phyloP scores from a whole-genome alignment of 1,140 invertebrate species.

The Agrilus planipennis region DNA sequence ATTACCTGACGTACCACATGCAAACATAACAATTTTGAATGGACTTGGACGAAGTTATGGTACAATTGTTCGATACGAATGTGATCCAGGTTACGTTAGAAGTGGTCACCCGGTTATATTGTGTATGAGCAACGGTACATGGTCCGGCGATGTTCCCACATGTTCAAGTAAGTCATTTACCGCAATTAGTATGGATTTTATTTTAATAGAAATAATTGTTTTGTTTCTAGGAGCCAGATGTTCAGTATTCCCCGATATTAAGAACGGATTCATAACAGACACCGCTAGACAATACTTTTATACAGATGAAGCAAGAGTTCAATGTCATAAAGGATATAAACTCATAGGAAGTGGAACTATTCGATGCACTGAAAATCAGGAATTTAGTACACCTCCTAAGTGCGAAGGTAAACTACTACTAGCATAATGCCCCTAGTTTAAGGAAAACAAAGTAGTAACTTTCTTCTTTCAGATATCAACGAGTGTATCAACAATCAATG shows the following conservation, averaged over 20 bases:
- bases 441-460: slow-evolving; percentile 5
- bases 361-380: slow-evolving; percentile 73
- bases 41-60: slow-evolving; percentile 90
- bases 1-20: slow-evolving; percentile 74
- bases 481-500: slow-evolving; percentile 84
- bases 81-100: slow-evolving; percentile 83
- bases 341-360: slow-evolving; percentile 77
- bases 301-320: slow-evolving; percentile 83
- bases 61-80: slow-evolving; percentile 89
- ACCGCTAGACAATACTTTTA: slow-evolving; percentile 62
- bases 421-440: slow-evolving; percentile 5
- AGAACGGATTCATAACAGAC: slow-evolving; percentile 76
- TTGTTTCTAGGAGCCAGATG: slow-evolving; percentile 68
- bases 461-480: slow-evolving; percentile 59
- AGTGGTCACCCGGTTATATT: slow-evolving; percentile 80
- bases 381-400: slow-evolving; percentile 71
- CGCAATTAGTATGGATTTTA: too few relatives aligned
- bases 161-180: slow-evolving; percentile 64
- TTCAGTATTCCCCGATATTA: slow-evolving; percentile 67
- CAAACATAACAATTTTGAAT: slow-evolving; percentile 79
- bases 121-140: slow-evolving; percentile 93
- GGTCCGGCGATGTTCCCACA: slow-evolving; percentile 82
- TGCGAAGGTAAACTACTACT: slow-evolving; percentile 52
- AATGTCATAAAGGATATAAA: slow-evolving; percentile 84
- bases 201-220: too few relatives aligned